Conservation (phyloP, 1,140 invertebrate genomes). For the Procambarus virginalis region DNA sequence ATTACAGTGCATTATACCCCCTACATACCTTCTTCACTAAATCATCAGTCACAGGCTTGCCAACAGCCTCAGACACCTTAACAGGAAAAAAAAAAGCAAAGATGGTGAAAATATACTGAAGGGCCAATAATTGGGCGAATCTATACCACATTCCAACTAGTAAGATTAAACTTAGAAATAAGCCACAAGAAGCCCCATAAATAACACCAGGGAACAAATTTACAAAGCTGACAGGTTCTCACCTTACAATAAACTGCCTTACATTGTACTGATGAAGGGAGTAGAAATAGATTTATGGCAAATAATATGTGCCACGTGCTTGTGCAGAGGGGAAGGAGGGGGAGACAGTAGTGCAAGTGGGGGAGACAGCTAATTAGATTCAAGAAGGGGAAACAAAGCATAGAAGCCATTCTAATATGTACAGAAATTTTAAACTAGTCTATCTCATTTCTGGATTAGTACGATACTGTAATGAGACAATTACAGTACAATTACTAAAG, state of each 20-base stretch:
- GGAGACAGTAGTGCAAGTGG: too few species aligned
- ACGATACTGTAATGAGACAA: neutral
- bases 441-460: neutral
- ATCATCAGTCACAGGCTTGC: conserved; percentile 24
- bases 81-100: neutral
- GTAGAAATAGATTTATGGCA: too few species aligned
- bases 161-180: neutral
- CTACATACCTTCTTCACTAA: conserved; percentile 42
- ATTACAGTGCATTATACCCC: neutral
- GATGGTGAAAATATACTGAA: neutral
- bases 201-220: neutral
- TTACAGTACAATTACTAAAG: too few species aligned
- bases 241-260: neutral
- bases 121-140: neutral
- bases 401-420: too few species aligned
- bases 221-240: neutral
- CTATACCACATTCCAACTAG: neutral
- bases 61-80: conserved; percentile 31
- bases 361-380: too few species aligned
- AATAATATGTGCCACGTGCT: too few species aligned
- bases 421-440: too few species aligned
- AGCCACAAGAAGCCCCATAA: neutral
- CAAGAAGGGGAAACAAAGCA: too few species aligned
- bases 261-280: too few species aligned
- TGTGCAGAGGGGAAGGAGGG: too few species aligned